A percentile compares a stretch with the other conserved stretches of the same genome.
Evolutionary conservation across 92 coral and sea anemone species (phyloP).

Genomic region (Palythoa heliodiscus): DNA sequence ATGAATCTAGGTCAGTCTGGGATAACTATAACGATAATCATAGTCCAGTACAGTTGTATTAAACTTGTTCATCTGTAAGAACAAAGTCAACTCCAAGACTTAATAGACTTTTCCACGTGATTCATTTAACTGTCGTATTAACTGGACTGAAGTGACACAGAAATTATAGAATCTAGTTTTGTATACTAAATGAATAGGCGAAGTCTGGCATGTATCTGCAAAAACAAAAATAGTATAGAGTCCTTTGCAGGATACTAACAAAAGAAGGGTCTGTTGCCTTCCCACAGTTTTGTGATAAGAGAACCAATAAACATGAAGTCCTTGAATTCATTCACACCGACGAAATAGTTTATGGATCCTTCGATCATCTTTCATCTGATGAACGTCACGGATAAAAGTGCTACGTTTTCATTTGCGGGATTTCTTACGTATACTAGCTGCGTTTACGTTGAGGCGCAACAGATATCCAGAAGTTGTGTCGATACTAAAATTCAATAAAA

Average conservation of each 20-base stretch:
- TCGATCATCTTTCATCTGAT: neutral
- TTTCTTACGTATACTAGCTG: constrained; percentile 7
- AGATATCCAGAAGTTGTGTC: constrained; percentile 38
- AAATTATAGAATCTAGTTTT: no score
- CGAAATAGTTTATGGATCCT: neutral
- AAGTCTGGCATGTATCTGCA: no score
- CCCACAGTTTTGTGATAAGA: no score
- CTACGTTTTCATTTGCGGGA: neutral
- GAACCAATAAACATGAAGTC: neutral
- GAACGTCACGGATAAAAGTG: neutral
- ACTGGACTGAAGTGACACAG: no score
- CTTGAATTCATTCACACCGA: neutral
- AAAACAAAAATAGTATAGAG: no score
- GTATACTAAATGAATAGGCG: no score
- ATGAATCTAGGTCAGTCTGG: neutral
- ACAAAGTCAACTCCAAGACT: no score
- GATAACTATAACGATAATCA: neutral
- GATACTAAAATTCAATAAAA: constrained; percentile 22
- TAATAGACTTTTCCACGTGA: no score
- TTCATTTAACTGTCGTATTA: no score
- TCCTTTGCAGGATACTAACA: no score
- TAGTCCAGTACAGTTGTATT: neutral
- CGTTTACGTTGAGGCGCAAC: constrained; percentile 28
- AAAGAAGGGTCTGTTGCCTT: no score
- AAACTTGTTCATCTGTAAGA: no score